These are phyloP conservation scores for Aurelia aurita complex sp. Pacific DNA, from an alignment of 30 jellyfish, hydroid and myxozoan species.

Conservation along the genomic window DNA sequence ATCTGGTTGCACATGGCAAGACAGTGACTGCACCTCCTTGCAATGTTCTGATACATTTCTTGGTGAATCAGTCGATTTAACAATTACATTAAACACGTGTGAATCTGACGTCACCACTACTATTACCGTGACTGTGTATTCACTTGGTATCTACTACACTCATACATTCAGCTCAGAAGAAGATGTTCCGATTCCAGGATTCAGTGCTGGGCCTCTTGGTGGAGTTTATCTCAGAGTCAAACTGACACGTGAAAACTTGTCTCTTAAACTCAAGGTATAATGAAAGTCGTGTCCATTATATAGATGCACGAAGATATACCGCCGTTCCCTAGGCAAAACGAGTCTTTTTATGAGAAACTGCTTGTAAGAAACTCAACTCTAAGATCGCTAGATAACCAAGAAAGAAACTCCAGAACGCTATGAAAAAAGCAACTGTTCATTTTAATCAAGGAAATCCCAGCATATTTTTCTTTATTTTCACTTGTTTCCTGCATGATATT, in stretches of 20 bases:
- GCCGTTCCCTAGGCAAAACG: no score
- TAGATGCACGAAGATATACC: no score
- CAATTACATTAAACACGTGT: conserved; percentile 18
- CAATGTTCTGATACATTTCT: not conserved
- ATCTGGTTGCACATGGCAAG: conserved; percentile 19
- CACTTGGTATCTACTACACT: conserved; percentile 7
- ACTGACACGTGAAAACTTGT: not conserved
- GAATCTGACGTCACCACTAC: conserved; percentile 10
- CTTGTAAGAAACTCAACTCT: no score
- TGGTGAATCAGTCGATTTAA: conserved; percentile 13
- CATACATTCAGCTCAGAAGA: conserved; percentile 29
- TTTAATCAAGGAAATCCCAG: no score
- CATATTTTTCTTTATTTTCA: no score
- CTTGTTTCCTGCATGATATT: no score
- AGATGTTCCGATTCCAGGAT: conserved; percentile 44
- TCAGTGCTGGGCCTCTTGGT: conserved; percentile 28
- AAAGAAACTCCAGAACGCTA: no score
- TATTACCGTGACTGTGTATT: not conserved
- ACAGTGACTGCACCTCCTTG: conserved; percentile 16
- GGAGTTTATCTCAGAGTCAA: conserved; percentile 11
- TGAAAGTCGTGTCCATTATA: no score
- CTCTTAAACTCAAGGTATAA: not conserved
- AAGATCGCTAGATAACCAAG: no score
- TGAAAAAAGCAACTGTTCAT: no score
- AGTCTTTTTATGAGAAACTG: no score